These are phyloP conservation scores for Hybognathus amarus DNA, from an alignment of 2,797 vertebrate genomes.

Conservation along the genomic window DNA sequence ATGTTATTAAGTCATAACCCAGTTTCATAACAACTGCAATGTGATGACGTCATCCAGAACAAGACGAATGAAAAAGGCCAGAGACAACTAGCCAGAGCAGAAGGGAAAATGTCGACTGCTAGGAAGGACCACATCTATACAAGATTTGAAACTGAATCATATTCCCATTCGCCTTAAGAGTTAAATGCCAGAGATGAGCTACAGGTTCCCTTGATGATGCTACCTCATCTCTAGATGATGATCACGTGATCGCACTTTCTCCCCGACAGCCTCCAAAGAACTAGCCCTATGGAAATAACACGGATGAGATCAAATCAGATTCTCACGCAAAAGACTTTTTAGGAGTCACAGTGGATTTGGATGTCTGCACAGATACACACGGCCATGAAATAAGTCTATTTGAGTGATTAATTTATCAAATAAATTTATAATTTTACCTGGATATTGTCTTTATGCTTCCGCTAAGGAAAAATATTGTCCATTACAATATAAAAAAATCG, in stretches of 20 bases:
- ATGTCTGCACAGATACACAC: background rate
- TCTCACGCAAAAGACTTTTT: background rate
- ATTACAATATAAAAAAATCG: background rate
- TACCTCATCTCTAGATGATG: constrained; percentile 5
- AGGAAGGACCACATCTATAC: background rate
- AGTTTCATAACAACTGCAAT: background rate
- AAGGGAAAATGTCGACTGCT: background rate
- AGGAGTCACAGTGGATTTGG: background rate
- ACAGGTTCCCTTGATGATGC: background rate
- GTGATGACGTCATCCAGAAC: background rate
- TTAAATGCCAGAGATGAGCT: constrained; percentile 33
- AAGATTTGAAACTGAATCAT: constrained; percentile 2
- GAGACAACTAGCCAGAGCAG: background rate
- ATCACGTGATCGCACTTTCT: constrained; percentile 1
- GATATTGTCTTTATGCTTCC: background rate
- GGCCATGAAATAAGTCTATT: background rate
- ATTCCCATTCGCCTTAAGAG: background rate
- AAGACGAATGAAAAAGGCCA: background rate
- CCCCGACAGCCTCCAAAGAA: constrained; percentile 1
- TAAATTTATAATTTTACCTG: background rate
- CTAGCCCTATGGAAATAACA: background rate
- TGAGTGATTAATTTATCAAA: no score
- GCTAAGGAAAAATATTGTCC: background rate
- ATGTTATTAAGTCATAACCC: constrained; percentile 3
- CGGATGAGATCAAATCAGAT: background rate